Base-by-base conservation (phyloP, 2,888 invertebrate genomes). In the Ectemnius lituratus region DNA sequence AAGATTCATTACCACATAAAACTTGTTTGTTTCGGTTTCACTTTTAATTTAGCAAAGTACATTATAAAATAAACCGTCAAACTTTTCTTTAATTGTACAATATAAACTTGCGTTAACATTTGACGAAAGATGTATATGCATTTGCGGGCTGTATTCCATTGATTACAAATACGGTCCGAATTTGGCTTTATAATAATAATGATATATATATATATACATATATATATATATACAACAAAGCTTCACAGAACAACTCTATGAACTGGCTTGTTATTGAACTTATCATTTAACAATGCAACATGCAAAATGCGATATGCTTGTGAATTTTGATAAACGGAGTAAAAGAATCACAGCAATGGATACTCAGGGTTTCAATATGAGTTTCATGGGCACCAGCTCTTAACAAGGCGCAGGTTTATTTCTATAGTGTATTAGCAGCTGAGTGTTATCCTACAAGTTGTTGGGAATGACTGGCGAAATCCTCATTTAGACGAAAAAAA, bases 31-130 rank as follows among this genome's bases (percentile, higher is more conserved):
- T 85, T 87, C 75, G 70, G 80, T 83, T 76, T 79, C 79, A 82
- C 8, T 85, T 86, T 86, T 87, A 86, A 86, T 88, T 85, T 82
- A 81, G 70, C 79, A 83, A 85, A 86, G 86, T 88, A 88, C 85
- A 88, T 85, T 82, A 82, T 87, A 85, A 87, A 86, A 88, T 87
- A 81, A 81, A 78, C 78, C 80, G 75, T 85, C 79, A 79, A 76
- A 49, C 67, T 47, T 69, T 77, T 68, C 68, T 62, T 66, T 80
- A 70, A 75, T 68, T 79, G 79, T 68, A 78, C 75, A 83, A 76
- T 82, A 69, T 75, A 65, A 75, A 73, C 72, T 71, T 20, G 73
- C 59, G 70, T 59, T 60, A 67, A 67, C 67, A 74, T 67, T 73
- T 59, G 83, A 78, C 77, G 67, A 69, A 80, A 78, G 75, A 75